Evolutionary conservation across 2,113 vertebrate species (phyloP).

Genomic region (Trochalopteron elliotii): DNA sequence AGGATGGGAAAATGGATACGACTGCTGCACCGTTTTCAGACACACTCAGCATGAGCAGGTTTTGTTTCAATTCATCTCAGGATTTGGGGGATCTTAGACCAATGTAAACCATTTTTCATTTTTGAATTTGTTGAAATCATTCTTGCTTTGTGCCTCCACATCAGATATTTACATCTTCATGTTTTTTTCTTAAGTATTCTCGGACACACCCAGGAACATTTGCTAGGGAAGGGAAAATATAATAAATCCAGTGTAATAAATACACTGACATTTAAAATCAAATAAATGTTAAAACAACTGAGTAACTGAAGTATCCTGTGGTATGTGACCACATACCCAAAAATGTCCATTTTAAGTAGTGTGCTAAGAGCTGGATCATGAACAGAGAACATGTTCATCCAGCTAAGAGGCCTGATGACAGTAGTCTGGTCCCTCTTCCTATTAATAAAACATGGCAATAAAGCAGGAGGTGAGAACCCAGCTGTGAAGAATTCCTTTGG

Average conservation of each 20-base stretch:
- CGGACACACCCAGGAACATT: not conserved
- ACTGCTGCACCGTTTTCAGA: not conserved
- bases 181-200: not conserved
- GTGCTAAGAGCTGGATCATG: not conserved
- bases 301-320: not conserved
- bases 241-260: not conserved
- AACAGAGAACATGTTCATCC: not conserved
- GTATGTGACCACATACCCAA: not conserved
- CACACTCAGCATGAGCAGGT: not conserved
- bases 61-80: not conserved
- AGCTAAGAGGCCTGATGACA: not conserved
- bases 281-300: not conserved
- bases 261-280: not conserved
- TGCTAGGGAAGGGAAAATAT: not conserved
- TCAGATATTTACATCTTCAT: not conserved
- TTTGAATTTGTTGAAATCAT: not conserved
- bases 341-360: conserved; percentile 7
- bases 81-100: not conserved
- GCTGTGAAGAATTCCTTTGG: not conserved
- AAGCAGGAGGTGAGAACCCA: not conserved
- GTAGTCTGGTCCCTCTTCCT: not conserved
- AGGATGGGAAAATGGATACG: not conserved
- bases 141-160: not conserved
- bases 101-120: not conserved
- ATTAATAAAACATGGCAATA: not conserved